Evolutionary conservation across 2,797 vertebrate species (phyloP), one percentile per base, ranked within the genome.

Genomic region (Echeneis naucrates): DNA sequence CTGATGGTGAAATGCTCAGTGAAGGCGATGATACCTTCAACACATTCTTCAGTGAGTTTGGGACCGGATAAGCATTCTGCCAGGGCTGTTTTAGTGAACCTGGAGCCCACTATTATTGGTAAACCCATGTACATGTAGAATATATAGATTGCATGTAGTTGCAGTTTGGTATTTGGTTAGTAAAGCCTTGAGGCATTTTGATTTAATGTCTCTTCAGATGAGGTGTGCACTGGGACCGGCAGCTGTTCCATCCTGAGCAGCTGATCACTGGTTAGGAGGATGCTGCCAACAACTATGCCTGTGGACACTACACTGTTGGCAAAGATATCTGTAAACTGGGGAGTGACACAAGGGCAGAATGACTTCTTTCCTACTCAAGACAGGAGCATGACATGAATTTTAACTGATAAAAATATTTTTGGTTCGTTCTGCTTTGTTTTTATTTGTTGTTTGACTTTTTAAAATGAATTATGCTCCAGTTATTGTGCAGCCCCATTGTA

Each of bases 91-190:
- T 89, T 91, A 73, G 86, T 90, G 8, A 88, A 90, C 27, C 64
- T 91, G 75, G 90, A 91, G 75, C 85, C 87, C 35, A 86, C 88
- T 2, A 89, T 91, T 42, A 91, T 91, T 0, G 87, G 89, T 91
- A 68, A 85, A 40, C n/a, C 35, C 16, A n/a, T 2, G 13, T 23
- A 40, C 30, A 23, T 40, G 23, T 8, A 40, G 27, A n/a, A n/a
- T n/a, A n/a, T n/a, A n/a, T n/a, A n/a, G n/a, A n/a, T n/a, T n/a
- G 35, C 24, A 5, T n/a, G 45, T n/a, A 57, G 23, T 2, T 48
- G 10, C 17, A 12, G 30, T 47, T 50, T 40, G 1, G n/a, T n/a
- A 40, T 13, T 51, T n/a, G 8, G 6, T 26, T 65, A 13, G 8
- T 45, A n/a, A 45, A 45, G 7, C 42, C 19, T n/a, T 45, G 19